Conservation (phyloP, 2,113 vertebrate genomes). For the Arenaria interpres region DNA sequence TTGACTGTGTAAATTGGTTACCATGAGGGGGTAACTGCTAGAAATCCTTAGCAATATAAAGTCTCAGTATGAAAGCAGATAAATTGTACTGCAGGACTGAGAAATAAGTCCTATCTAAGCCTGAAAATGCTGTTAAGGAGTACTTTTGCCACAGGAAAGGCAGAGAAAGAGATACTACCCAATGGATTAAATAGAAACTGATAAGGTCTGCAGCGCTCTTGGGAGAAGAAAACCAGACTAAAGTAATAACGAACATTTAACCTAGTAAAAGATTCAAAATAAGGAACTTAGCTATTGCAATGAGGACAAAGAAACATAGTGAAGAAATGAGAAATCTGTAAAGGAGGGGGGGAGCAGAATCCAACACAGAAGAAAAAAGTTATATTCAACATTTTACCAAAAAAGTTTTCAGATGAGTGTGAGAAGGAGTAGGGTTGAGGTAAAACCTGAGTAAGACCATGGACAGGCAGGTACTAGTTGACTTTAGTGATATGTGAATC, state of each 20-base stretch:
- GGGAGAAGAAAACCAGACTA: background rate
- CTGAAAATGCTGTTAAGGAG: background rate
- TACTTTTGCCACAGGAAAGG: background rate
- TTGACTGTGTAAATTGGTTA: constrained; percentile 25
- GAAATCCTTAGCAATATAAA: constrained; percentile 13
- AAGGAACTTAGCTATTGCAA: background rate
- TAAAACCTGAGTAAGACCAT: background rate
- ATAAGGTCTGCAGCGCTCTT: background rate
- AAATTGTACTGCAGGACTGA: background rate
- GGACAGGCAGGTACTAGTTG: rapidly evolving
- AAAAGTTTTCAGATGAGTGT: background rate
- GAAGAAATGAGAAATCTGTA: background rate
- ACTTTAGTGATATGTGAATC: background rate
- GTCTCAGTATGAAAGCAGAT: background rate
- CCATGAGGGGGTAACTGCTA: background rate
- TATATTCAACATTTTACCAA: background rate
- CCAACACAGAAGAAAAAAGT: background rate
- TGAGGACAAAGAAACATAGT: background rate
- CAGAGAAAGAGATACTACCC: background rate
- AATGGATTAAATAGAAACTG: background rate
- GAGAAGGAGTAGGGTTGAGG: background rate
- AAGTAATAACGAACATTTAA: background rate
- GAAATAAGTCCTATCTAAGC: background rate
- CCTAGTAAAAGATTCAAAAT: background rate
- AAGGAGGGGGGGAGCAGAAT: rapidly evolving